phyloP scores from a whole-genome alignment of 2,797 vertebrate species.

The Gila robusta region DNA sequence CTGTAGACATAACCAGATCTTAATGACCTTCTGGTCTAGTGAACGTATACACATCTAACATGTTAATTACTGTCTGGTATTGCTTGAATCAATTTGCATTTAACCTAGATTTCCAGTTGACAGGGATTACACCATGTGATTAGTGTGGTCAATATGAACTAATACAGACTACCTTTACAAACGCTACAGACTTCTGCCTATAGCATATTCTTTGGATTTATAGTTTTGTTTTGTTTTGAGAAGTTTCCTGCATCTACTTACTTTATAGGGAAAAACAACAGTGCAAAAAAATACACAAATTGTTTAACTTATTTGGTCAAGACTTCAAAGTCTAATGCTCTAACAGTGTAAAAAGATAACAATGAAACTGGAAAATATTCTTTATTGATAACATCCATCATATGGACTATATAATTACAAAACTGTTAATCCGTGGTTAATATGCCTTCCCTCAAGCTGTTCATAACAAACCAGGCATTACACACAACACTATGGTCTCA shows the following conservation, averaged over 20 bases:
- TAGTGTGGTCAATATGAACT: constrained; percentile 48
- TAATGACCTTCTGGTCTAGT: constrained; percentile 75
- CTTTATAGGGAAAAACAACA: background rate
- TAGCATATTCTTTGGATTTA: background rate
- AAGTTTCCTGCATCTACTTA: background rate
- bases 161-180: constrained; percentile 10
- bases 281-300: background rate
- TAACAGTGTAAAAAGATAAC: background rate
- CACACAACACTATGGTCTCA: constrained; percentile 62
- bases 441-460: constrained; percentile 51
- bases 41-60: constrained; percentile 68
- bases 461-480: constrained; percentile 60
- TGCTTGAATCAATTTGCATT: constrained; percentile 79
- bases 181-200: background rate
- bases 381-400: constrained; percentile 22
- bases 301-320: background rate
- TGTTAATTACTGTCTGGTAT: constrained; percentile 75
- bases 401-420: constrained; percentile 33
- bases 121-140: constrained; percentile 61
- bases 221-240: background rate
- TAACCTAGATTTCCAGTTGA: constrained; percentile 76
- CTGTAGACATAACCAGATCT: constrained; percentile 66
- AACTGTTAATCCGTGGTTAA: constrained; percentile 54
- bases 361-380: background rate
- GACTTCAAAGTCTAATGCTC: background rate